A percentile compares a stretch with the other conserved stretches of the same genome.
Conservation (phyloP, 2,113 vertebrate genomes). For the Nycticebus coucang region DNA sequence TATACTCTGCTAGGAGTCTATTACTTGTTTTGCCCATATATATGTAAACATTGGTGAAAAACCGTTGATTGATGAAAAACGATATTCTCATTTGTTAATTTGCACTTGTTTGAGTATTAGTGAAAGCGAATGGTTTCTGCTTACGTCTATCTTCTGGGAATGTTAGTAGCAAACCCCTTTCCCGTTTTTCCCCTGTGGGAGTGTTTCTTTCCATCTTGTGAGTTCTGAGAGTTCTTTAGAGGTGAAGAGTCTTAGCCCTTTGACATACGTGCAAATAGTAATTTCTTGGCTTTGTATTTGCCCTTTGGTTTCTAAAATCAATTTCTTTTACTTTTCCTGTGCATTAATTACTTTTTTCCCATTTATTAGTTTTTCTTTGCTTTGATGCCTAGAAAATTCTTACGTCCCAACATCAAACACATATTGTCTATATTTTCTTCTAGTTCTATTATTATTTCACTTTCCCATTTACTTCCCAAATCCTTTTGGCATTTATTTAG, state of each 20-base stretch:
- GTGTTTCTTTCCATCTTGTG: background rate
- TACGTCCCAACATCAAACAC: background rate
- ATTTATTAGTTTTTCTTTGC: slow-evolving; percentile 20
- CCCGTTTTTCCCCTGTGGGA: background rate
- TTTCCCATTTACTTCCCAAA: background rate
- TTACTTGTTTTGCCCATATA: background rate
- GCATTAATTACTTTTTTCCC: background rate
- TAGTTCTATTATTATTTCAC: background rate
- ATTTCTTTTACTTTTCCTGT: slow-evolving; percentile 5
- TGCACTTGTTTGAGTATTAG: slow-evolving; percentile 19
- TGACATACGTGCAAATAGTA: background rate
- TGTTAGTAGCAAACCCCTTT: background rate
- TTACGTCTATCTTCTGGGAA: background rate
- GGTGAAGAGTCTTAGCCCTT: background rate
- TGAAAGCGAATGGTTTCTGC: background rate
- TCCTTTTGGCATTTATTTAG: background rate
- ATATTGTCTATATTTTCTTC: background rate
- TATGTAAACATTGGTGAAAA: background rate
- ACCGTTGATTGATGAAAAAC: background rate
- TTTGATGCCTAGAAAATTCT: slow-evolving; percentile 8
- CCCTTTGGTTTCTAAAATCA: background rate
- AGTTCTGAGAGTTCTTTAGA: background rate
- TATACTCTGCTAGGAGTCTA: background rate
- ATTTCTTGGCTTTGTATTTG: background rate
- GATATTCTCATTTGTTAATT: background rate